phyloP scores from a whole-genome alignment of 2,888 invertebrate genomes.

The Augochlorella aurata region DNA sequence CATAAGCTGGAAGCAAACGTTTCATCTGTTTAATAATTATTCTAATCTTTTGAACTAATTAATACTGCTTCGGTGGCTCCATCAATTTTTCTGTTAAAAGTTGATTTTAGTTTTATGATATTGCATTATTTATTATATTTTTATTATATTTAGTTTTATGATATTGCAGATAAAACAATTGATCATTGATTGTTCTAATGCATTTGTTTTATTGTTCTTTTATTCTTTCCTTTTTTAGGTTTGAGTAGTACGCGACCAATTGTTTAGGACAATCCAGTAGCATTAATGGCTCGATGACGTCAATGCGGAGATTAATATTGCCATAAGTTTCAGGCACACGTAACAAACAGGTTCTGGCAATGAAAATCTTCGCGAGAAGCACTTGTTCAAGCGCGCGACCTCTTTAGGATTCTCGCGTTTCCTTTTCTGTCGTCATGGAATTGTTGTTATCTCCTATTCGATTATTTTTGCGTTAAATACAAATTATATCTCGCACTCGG shows the following conservation, averaged over 20 bases:
- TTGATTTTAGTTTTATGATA: too few species aligned
- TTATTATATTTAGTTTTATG: too few species aligned
- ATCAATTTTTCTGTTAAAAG: too few species aligned
- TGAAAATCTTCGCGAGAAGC: slow-evolving; percentile 72
- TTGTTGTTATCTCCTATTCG: neutral
- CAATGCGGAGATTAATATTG: slow-evolving; percentile 44
- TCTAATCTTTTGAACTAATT: too few species aligned
- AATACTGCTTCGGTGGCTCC: too few species aligned
- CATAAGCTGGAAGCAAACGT: too few species aligned
- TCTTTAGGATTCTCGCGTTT: slow-evolving; percentile 30
- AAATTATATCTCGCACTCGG: neutral
- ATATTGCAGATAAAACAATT: too few species aligned
- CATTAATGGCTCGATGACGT: slow-evolving; percentile 23
- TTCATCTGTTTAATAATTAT: too few species aligned
- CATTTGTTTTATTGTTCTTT: too few species aligned
- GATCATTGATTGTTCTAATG: too few species aligned
- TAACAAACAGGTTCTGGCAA: slow-evolving; percentile 71
- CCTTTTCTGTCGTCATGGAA: slow-evolving; percentile 4
- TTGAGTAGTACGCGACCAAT: neutral
- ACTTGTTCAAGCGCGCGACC: slow-evolving; percentile 60
- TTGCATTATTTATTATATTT: too few species aligned
- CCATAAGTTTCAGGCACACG: slow-evolving; percentile 51
- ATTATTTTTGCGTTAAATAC: neutral
- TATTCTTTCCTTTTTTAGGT: neutral
- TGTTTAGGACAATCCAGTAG: slow-evolving; percentile 39